Conservation (phyloP, 2,888 invertebrate species). For the Ophion slaviceki region DNA sequence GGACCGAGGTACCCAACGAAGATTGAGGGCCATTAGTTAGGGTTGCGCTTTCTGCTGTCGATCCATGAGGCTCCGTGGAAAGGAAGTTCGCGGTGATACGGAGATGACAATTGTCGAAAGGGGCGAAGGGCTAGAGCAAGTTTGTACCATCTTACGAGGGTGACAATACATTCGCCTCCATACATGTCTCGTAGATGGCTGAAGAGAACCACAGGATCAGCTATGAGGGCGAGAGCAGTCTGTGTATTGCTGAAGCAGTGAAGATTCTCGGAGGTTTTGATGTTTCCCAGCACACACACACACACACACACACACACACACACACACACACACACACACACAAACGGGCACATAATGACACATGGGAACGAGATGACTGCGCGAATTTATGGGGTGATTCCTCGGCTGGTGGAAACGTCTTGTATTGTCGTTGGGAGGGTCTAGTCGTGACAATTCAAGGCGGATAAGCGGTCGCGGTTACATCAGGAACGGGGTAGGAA, state of each 20-base stretch:
- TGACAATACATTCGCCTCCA: not conserved
- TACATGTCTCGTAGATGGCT: not conserved
- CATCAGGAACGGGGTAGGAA: not conserved
- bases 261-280: not conserved
- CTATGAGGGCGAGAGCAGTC: not conserved
- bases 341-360: not conserved
- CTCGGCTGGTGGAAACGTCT: not conserved
- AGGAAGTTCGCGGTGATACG: not conserved
- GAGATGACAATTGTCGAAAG: not conserved
- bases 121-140: not conserved
- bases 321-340: too few species aligned
- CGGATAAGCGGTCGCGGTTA: not conserved
- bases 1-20: too few species aligned
- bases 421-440: not conserved
- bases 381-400: slow-evolving; percentile 3
- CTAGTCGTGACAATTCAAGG: not conserved
- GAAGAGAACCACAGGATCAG: not conserved
- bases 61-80: too few species aligned
- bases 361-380: not conserved
- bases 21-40: too few species aligned
- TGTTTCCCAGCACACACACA: too few species aligned
- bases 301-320: too few species aligned
- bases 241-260: too few species aligned
- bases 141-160: slow-evolving; percentile 7
- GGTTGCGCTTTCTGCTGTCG: too few species aligned